A percentile compares a stretch with the other conserved stretches of the same genome.
Evolutionary conservation across 2,113 vertebrate genomes (phyloP).

Genomic region (Butorides virescens): DNA sequence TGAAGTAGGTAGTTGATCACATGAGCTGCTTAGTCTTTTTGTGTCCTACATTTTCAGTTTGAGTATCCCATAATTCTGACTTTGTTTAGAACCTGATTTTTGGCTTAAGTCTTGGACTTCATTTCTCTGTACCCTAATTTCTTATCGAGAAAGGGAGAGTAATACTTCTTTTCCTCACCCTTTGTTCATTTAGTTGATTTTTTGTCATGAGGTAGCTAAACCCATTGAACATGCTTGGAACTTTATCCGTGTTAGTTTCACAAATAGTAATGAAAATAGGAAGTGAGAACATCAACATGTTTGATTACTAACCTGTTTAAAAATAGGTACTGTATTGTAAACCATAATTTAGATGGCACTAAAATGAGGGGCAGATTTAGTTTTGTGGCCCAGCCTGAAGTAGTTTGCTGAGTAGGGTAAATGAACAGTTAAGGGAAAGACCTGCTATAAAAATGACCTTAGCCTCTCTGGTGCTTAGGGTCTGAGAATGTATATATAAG

Average conservation of each 20-base stretch:
- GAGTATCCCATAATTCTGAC: background rate
- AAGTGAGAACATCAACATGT: background rate
- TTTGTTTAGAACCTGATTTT: background rate
- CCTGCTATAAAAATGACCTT: background rate
- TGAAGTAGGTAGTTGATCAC: background rate
- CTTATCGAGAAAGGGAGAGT: background rate
- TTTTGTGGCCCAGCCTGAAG: background rate
- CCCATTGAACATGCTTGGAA: background rate
- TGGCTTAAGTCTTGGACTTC: background rate
- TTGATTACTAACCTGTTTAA: background rate
- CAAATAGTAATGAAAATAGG: background rate
- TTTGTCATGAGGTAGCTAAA: background rate
- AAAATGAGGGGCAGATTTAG: background rate
- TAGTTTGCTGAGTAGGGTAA: background rate
- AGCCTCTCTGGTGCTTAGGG: background rate
- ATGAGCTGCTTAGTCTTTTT: background rate
- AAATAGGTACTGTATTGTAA: background rate
- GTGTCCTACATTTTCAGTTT: background rate
- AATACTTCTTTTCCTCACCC: background rate
- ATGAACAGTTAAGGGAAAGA: background rate
- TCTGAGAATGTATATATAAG: background rate
- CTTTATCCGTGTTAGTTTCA: background rate
- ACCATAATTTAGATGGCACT: rapidly evolving
- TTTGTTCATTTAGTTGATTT: background rate
- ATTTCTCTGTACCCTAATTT: background rate